Conservation (phyloP, 2,113 vertebrate species). For the Canis aureus region DNA sequence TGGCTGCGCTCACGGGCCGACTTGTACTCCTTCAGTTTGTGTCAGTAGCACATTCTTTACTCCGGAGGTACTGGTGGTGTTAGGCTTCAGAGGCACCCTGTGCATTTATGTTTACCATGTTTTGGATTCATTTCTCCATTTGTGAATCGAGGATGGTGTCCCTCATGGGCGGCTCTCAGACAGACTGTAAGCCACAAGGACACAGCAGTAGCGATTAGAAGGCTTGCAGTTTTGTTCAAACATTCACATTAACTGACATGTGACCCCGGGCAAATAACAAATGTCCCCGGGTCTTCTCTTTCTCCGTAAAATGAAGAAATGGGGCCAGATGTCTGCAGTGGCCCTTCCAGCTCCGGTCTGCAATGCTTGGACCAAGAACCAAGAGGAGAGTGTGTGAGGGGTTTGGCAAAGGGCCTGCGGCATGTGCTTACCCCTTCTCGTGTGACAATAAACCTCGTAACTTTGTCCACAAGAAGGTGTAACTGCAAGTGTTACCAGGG, state of each 20-base stretch:
- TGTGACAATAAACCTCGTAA: background rate
- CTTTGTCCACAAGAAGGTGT: background rate
- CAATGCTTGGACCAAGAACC: no score
- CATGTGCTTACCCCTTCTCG: background rate
- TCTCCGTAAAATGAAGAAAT: background rate
- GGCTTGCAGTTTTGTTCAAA: background rate
- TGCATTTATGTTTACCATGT: background rate
- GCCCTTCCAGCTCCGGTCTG: background rate
- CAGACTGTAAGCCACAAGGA: rapidly evolving
- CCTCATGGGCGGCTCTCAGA: no score
- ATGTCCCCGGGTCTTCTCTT: background rate
- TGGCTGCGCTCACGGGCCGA: background rate
- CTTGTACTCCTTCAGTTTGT: background rate
- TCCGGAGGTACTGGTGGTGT: background rate
- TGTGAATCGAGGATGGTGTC: background rate
- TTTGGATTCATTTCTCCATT: background rate
- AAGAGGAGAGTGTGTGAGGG: background rate
- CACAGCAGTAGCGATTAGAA: background rate
- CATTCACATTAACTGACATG: rapidly evolving
- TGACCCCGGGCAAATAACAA: background rate
- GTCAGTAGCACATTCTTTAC: background rate
- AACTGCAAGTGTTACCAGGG: rapidly evolving
- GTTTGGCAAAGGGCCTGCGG: background rate
- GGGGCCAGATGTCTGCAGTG: background rate
- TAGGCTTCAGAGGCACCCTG: background rate